Evolutionary conservation across 2,797 vertebrate species (phyloP), one percentile per base, ranked within the genome.

Genomic region (Pseudochirops cupreus): DNA sequence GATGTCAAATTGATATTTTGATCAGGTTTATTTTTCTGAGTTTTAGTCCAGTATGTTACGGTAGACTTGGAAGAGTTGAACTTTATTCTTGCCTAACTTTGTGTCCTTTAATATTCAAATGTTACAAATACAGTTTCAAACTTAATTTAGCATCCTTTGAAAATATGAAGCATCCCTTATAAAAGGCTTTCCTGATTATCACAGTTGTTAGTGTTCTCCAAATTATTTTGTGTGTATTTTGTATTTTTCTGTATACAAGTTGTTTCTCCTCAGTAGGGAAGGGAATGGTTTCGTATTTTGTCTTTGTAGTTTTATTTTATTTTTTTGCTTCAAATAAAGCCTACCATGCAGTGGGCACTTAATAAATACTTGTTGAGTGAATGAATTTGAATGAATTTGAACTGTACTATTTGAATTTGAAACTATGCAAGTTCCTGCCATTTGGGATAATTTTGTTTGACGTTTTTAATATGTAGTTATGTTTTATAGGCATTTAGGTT

Each of bases 41-140:
- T 82, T 46, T 39, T 39, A 82, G 18, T 46, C 39, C 2, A 82
- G 39, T 82, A 82, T 82, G 4, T n/a, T 74, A 74, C 33, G 16
- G 62, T 39, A 4, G 39, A 82, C 67, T 82, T 82, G 67, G n/a
- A 94, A 91, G 91, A 92, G 28, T 55, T 93, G 57, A 90, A 56
- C 39, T 39, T 95, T 59, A 87, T 94, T 92, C 59, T 94, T 90
- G 12, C 91, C 57, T 94, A 57, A 55, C 46, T 57, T 52, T n/a
- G 54, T 95, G n/a, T 14, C 54, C n/a, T 92, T 92, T 90, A 94
- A 90, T 94, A 91, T 54, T 91, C 82, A 62, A n/a, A 91, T 31
- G 59, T 62, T 92, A 91, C 28, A 87, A 96, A 92, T 92, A 46
- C 53, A 14, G 29, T 18, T 67, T 62, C 21, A 53, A 94, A 87